These are phyloP conservation scores for Hylaeus volcanicus DNA, from an alignment of 1,140 invertebrate species.

Conservation along the genomic window DNA sequence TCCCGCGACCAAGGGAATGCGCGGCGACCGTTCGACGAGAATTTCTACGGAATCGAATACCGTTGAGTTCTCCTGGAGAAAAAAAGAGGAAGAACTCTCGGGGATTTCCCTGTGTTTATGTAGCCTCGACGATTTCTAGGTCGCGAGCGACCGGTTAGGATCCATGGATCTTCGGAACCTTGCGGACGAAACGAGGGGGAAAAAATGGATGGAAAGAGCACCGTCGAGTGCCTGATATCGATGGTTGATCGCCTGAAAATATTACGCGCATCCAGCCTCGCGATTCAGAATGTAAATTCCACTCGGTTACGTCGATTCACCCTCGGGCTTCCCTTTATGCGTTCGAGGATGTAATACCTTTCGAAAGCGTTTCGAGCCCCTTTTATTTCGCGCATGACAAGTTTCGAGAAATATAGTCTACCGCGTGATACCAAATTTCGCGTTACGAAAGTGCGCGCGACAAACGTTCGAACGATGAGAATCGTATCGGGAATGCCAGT, in stretches of 20 bases:
- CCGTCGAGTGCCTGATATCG: background rate
- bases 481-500: background rate
- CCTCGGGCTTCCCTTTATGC: constrained; percentile 1
- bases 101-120: background rate
- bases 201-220: background rate
- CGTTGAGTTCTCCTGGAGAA: no score
- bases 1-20: background rate
- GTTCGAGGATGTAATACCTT: constrained; percentile 18
- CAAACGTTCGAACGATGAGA: background rate
- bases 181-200: no score
- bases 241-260: constrained; percentile 17
- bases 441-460: background rate
- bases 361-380: background rate
- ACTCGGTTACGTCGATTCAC: constrained; percentile 21
- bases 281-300: constrained; percentile 33
- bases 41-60: background rate
- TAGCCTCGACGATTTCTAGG: no score
- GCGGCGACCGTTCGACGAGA: background rate
- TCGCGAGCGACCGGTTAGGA: background rate
- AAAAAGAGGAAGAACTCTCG: background rate
- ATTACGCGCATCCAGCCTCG: constrained; percentile 2
- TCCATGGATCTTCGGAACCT: background rate
- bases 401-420: constrained; percentile 12
- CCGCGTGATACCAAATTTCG: background rate
- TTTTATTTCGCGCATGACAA: constrained; percentile 41